phyloP scores from a whole-genome alignment of 2,888 invertebrate species.

The Diaprepes abbreviatus region DNA sequence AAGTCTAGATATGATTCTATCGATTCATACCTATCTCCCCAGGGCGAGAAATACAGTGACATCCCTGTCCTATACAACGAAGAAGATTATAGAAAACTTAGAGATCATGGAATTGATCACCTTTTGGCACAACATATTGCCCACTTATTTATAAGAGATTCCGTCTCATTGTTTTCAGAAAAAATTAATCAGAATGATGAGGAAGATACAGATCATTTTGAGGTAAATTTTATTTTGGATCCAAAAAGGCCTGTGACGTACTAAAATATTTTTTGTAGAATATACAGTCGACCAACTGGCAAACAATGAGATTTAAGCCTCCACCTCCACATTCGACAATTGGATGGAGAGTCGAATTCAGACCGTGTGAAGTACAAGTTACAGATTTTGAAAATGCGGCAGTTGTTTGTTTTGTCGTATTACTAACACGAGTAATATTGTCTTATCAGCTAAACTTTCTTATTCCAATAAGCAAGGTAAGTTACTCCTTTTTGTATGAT shows the following conservation, averaged over 20 bases:
- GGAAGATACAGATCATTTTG: constrained; percentile 98
- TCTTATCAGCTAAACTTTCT: constrained; percentile 96
- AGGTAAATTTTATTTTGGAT: constrained; percentile 72
- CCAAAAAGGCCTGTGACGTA: no score
- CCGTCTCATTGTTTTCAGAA: constrained; percentile 95
- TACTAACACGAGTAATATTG: constrained; percentile 95
- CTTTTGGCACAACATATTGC: constrained; percentile 95
- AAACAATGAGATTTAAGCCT: constrained; percentile 99
- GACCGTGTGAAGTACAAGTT: constrained; percentile 97
- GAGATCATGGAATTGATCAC: constrained; percentile 92
- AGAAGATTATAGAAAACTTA: constrained; percentile 84
- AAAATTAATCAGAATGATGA: constrained; percentile 94
- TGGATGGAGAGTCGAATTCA: constrained; percentile 99
- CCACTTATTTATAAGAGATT: constrained; percentile 97
- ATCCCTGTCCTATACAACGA: constrained; percentile 90
- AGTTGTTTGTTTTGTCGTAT: constrained; percentile 96
- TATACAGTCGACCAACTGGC: constrained; percentile 99
- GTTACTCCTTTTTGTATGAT: constrained; percentile 8
- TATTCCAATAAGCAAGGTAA: constrained; percentile 93
- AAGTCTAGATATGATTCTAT: constrained; percentile 99
- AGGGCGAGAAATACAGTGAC: constrained; percentile 94
- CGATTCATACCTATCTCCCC: constrained; percentile 94
- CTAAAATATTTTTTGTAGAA: constrained; percentile 76
- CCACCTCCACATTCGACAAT: constrained; percentile 96
- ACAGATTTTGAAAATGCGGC: constrained; percentile 99